phyloP scores from a whole-genome alignment of 2,113 vertebrate species.

The Eudyptes chrysolophus region DNA sequence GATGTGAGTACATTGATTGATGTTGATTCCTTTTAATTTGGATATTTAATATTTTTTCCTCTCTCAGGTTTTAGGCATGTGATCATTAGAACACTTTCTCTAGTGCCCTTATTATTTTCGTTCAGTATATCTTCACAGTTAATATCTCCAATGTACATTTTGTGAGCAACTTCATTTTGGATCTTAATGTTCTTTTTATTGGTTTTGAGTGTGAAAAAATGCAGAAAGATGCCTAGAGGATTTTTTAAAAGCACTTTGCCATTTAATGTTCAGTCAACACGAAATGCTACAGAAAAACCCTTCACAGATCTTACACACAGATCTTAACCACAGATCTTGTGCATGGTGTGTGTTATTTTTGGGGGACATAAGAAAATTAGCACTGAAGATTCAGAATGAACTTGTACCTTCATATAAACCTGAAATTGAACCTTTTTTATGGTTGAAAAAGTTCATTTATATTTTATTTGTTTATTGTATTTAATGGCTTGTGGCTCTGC shows the following conservation, averaged over 20 bases:
- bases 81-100: background rate
- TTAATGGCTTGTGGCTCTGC: background rate
- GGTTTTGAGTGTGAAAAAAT: background rate
- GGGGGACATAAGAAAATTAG: background rate
- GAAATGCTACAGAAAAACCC: background rate
- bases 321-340: background rate
- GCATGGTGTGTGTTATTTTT: background rate
- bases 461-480: background rate
- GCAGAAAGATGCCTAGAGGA: background rate
- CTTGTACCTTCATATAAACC: background rate
- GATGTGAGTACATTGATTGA: background rate
- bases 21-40: background rate
- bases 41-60: background rate
- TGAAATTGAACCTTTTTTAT: background rate
- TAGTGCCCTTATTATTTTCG: background rate
- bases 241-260: background rate
- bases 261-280: background rate
- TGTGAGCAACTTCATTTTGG: background rate
- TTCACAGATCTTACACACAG: background rate
- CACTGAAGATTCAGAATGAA: background rate
- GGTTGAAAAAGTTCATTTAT: background rate
- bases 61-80: background rate
- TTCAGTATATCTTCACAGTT: background rate
- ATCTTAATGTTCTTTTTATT: background rate
- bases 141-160: background rate